Percentiles rank a stretch among this genome's conserved stretches.
Conservation (phyloP, 2,888 invertebrate genomes). For the Drosophila mimica region DNA sequence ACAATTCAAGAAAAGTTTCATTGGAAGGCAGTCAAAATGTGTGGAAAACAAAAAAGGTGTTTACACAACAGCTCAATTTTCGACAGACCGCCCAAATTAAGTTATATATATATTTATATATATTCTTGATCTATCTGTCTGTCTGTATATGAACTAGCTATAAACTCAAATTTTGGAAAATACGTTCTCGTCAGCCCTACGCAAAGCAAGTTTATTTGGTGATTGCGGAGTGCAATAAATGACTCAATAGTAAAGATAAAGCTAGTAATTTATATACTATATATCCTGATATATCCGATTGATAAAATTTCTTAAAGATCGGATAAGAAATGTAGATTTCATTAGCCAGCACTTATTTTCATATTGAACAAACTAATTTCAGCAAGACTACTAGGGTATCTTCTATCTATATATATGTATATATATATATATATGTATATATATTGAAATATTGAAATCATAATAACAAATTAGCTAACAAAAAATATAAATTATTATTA, state of each 20-base stretch:
- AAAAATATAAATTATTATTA: background rate
- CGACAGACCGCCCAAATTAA: background rate
- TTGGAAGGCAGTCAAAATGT: background rate
- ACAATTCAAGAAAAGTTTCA: background rate
- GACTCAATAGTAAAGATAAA: background rate
- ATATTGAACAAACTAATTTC: background rate
- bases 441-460: no score
- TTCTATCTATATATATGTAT: no score
- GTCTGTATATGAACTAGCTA: background rate
- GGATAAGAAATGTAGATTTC: background rate
- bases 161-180: background rate
- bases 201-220: background rate
- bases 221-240: background rate
- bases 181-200: background rate
- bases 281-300: background rate
- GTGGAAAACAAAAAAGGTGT: background rate
- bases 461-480: background rate
- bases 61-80: background rate
- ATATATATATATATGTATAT: no score
- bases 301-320: background rate
- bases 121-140: background rate
- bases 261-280: background rate
- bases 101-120: background rate
- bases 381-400: background rate
- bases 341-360: background rate